phyloP scores from a whole-genome alignment of 2,113 vertebrate genomes.

The Grammomys dolichurus region DNA sequence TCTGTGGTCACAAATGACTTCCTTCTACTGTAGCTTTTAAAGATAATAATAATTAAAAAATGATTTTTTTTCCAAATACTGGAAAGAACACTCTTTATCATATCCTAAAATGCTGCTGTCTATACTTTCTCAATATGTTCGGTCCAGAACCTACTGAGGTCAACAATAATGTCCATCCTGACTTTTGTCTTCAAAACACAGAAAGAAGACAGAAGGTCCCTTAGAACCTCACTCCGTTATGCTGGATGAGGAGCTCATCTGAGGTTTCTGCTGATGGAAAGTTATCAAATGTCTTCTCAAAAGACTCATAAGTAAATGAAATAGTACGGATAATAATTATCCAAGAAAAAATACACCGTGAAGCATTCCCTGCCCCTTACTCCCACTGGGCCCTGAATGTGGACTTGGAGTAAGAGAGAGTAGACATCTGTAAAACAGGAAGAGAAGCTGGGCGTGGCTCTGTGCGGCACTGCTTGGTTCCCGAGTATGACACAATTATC shows the following conservation, averaged over 20 bases:
- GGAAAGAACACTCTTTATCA: background rate
- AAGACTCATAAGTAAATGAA: constrained; percentile 51
- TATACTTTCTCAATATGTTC: background rate
- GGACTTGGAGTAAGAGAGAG: background rate
- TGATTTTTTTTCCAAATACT: constrained; percentile 3
- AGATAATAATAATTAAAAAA: background rate
- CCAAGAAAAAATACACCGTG: background rate
- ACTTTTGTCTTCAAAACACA: background rate
- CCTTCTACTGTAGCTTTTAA: background rate
- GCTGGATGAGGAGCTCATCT: background rate
- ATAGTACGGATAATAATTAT: background rate
- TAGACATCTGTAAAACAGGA: background rate
- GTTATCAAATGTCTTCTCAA: background rate
- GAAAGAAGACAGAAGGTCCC: background rate
- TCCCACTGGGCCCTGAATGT: background rate
- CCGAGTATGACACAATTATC: background rate
- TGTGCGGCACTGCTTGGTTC: too few relatives aligned
- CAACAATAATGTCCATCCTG: constrained; percentile 16
- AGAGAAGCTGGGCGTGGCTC: background rate
- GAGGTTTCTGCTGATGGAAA: constrained; percentile 1
- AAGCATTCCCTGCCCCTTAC: background rate
- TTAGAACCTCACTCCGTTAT: background rate
- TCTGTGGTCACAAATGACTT: background rate
- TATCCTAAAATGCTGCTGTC: constrained; percentile 7
- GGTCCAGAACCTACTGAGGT: background rate